These are phyloP conservation scores for Aviceda leuphotes DNA, from an alignment of 2,797 vertebrate species.

Conservation along the genomic window DNA sequence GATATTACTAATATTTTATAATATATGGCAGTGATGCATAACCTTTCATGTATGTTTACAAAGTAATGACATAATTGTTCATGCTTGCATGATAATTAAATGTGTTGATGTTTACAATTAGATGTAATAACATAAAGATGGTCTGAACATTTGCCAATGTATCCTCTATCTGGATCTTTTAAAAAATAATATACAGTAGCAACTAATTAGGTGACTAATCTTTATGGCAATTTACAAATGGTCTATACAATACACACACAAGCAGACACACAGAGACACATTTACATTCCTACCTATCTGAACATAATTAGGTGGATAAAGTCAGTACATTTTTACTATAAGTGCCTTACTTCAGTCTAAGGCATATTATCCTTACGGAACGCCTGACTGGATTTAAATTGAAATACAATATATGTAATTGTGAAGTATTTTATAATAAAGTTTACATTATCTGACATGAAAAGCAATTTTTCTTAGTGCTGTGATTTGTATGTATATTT, in stretches of 20 bases:
- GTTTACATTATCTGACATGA: conserved; percentile 58
- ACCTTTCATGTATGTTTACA: conserved; percentile 60
- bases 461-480: conserved; percentile 55
- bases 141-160: conserved; percentile 53
- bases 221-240: background rate
- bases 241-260: background rate
- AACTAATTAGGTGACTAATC: conserved; percentile 31
- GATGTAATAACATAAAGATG: conserved; percentile 58
- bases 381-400: conserved; percentile 60
- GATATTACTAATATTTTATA: background rate
- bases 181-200: conserved; percentile 32
- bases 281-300: background rate
- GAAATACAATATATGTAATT: conserved; percentile 66
- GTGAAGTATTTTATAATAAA: conserved; percentile 67
- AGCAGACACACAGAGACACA: background rate
- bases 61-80: conserved; percentile 54
- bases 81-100: conserved; percentile 55
- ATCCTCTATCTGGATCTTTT: conserved; percentile 25
- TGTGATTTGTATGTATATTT: conserved; percentile 59
- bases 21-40: conserved; percentile 9
- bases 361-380: conserved; percentile 41
- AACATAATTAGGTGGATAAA: conserved; percentile 27
- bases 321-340: conserved; percentile 17
- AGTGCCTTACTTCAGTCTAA: conserved; percentile 36
- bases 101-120: conserved; percentile 59